Percentiles rank a stretch among this genome's conserved stretches.
Conservation (phyloP, 2,113 vertebrate species). For the Gasterosteus nipponicus region DNA sequence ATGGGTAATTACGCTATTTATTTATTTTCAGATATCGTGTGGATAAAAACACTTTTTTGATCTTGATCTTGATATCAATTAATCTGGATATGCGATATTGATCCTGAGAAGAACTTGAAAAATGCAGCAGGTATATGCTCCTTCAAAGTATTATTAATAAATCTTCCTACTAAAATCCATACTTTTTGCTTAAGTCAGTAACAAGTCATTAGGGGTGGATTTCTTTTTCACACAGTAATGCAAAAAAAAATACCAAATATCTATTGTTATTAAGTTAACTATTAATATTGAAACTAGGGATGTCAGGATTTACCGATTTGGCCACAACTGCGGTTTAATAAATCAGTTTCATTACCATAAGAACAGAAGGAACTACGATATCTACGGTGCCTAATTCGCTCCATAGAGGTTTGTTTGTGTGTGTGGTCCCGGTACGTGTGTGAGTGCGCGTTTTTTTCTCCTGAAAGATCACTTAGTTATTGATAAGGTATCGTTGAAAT, state of each 20-base stretch:
- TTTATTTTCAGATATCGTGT: background rate
- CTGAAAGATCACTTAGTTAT: background rate
- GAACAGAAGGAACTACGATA: background rate
- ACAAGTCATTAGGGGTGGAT: background rate
- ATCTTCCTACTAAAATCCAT: too few species aligned
- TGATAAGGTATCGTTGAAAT: background rate
- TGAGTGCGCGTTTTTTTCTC: too few species aligned
- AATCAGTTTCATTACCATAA: background rate
- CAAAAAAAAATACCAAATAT: background rate
- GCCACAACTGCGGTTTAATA: background rate
- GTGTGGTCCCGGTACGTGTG: background rate
- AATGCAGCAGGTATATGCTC: constrained; percentile 68
- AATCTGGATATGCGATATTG: constrained; percentile 43
- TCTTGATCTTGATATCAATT: too few species aligned
- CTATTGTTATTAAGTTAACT: background rate
- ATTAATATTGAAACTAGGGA: background rate
- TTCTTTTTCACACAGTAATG: background rate
- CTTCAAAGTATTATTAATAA: too few species aligned
- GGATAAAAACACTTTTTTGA: background rate
- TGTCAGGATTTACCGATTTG: background rate
- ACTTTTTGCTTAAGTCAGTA: background rate
- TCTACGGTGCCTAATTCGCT: too few species aligned
- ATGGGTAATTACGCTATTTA: background rate
- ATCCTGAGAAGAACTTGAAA: constrained; percentile 77
- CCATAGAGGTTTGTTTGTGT: background rate